Conservation (phyloP, 2,888 invertebrate genomes). For the Drosophila histrio region DNA sequence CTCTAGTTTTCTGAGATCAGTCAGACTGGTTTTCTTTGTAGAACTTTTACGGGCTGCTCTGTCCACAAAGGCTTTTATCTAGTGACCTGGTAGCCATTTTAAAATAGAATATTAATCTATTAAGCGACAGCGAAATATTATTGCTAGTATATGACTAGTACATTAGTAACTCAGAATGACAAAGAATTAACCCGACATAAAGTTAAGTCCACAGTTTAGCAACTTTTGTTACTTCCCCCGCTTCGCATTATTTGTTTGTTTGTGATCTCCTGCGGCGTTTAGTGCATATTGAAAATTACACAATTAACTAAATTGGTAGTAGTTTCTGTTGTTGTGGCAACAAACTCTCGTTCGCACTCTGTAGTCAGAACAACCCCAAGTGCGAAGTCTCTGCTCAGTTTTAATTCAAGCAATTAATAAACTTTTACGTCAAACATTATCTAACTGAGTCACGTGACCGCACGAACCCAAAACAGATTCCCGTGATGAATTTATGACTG, state of each 20-base stretch:
- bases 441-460: slow-evolving; percentile 76
- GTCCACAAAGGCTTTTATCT: too few species aligned
- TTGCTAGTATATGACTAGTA: too few species aligned
- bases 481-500: slow-evolving; percentile 80
- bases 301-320: slow-evolving; percentile 76
- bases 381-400: slow-evolving; percentile 30
- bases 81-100: too few species aligned
- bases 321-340: slow-evolving; percentile 65
- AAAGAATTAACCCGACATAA: background rate
- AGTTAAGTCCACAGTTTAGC: background rate
- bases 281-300: slow-evolving; percentile 62
- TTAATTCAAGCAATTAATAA: slow-evolving; percentile 78
- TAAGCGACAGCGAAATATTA: too few species aligned
- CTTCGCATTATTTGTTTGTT: background rate
- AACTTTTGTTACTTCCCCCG: slow-evolving; percentile 23
- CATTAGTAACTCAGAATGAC: too few species aligned
- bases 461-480: slow-evolving; percentile 77
- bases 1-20: too few species aligned
- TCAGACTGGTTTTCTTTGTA: too few species aligned
- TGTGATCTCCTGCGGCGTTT: slow-evolving; percentile 55
- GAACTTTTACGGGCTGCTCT: too few species aligned
- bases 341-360: slow-evolving; percentile 34
- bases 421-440: slow-evolving; percentile 70
- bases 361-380: slow-evolving; percentile 32
- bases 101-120: too few species aligned